phyloP scores from a whole-genome alignment of 2,797 vertebrate species.

The Cyclura pinguis region DNA sequence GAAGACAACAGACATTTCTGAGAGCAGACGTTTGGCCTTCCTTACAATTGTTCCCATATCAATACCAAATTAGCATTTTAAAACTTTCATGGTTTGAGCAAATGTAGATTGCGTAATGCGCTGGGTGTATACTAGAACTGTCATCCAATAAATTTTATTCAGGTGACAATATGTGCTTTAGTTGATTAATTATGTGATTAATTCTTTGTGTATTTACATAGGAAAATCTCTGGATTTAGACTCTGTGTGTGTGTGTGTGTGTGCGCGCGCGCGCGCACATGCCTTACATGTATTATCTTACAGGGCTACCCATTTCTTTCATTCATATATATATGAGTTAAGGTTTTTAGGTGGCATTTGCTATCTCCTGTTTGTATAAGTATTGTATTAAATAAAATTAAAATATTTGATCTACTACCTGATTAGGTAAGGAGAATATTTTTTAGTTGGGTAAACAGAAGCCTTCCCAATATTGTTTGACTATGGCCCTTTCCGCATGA shows the following conservation, averaged over 20 bases:
- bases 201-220: neutral
- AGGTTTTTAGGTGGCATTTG: too few relatives aligned
- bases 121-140: neutral
- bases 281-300: neutral
- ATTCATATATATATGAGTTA: too few relatives aligned
- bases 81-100: neutral
- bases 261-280: too few relatives aligned
- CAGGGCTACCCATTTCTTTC: neutral
- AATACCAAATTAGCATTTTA: neutral
- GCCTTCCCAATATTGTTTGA: too few relatives aligned
- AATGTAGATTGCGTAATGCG: neutral
- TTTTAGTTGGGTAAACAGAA: too few relatives aligned
- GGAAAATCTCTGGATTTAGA: neutral
- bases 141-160: neutral
- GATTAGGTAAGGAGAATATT: too few relatives aligned
- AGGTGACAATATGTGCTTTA: neutral
- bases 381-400: too few relatives aligned
- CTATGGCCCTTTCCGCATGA: too few relatives aligned
- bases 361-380: too few relatives aligned
- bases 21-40: neutral
- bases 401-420: too few relatives aligned
- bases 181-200: neutral
- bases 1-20: slow-evolving; percentile 11
- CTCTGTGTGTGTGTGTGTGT: too few relatives aligned
- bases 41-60: neutral